phyloP scores from a whole-genome alignment of 64 coral and sea anemone species.

The Montipora foliosa region DNA sequence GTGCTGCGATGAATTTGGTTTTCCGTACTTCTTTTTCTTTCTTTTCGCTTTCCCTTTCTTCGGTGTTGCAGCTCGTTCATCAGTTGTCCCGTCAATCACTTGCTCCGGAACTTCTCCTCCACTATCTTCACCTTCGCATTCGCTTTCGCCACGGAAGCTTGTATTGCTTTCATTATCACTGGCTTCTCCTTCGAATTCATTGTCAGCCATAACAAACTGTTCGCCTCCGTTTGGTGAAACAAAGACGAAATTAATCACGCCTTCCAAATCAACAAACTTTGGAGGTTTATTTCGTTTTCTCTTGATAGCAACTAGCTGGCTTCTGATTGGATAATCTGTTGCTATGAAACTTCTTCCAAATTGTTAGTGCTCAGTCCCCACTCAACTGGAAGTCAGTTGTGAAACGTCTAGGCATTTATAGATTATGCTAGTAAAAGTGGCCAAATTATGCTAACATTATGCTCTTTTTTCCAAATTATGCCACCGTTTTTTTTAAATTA shows the following conservation, averaged over 20 bases:
- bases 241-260: background rate
- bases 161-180: slow-evolving; percentile 80
- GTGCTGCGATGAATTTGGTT: background rate
- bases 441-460: too few relatives aligned
- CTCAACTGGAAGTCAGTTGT: background rate
- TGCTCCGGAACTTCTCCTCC: slow-evolving; percentile 57
- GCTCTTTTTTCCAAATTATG: too few relatives aligned
- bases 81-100: slow-evolving; percentile 31
- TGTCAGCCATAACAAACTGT: slow-evolving; percentile 76
- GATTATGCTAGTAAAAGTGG: too few relatives aligned
- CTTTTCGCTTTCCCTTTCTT: slow-evolving; percentile 93
- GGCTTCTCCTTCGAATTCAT: slow-evolving; percentile 80
- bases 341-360: slow-evolving; percentile 46
- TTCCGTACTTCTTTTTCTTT: slow-evolving; percentile 89
- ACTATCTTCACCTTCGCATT: slow-evolving; percentile 84
- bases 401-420: too few relatives aligned
- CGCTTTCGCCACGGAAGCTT: slow-evolving; percentile 79
- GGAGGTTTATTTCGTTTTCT: slow-evolving; percentile 52
- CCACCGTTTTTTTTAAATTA: too few relatives aligned
- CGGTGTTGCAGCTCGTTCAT: slow-evolving; percentile 44
- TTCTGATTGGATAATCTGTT: slow-evolving; percentile 68
- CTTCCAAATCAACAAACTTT: background rate
- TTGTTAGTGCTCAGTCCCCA: background rate
- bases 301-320: slow-evolving; percentile 47
- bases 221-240: background rate